Percentiles rank a stretch among this genome's conserved stretches.
These are phyloP conservation scores for Sapajus apella DNA, from an alignment of 2,113 vertebrate species.

Conservation along the genomic window DNA sequence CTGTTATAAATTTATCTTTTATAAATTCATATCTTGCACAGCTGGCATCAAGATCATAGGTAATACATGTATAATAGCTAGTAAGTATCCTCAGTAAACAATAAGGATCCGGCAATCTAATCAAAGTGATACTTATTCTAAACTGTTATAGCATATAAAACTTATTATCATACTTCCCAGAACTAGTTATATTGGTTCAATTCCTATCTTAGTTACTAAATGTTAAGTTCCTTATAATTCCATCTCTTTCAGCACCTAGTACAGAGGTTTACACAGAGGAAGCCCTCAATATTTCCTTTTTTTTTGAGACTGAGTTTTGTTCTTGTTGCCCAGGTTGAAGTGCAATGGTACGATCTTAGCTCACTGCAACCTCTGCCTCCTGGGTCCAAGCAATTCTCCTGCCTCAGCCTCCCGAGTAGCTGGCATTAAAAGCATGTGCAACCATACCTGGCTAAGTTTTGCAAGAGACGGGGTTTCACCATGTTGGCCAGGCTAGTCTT, in stretches of 20 bases:
- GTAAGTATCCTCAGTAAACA: slow-evolving; percentile 1
- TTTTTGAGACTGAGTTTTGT: background rate
- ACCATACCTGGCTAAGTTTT: background rate
- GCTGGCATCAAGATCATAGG: background rate
- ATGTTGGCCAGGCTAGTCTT: background rate
- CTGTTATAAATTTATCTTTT: no score
- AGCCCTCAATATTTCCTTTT: background rate
- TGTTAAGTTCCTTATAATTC: background rate
- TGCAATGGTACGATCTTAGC: background rate
- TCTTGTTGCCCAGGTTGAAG: background rate
- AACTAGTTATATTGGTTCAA: background rate
- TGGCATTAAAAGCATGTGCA: background rate
- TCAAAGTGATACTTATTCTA: background rate
- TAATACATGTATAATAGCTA: background rate
- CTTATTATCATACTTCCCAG: background rate
- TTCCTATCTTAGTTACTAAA: background rate
- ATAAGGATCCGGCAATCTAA: background rate
- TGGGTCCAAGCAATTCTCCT: background rate
- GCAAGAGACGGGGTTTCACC: background rate
- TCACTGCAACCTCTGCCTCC: background rate
- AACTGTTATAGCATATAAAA: background rate
- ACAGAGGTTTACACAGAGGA: background rate
- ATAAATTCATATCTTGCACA: background rate
- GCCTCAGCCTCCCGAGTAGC: background rate
- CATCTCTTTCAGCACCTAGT: background rate